phyloP scores from a whole-genome alignment of 2,797 vertebrate species.

The Hypotaenidia okinawae region DNA sequence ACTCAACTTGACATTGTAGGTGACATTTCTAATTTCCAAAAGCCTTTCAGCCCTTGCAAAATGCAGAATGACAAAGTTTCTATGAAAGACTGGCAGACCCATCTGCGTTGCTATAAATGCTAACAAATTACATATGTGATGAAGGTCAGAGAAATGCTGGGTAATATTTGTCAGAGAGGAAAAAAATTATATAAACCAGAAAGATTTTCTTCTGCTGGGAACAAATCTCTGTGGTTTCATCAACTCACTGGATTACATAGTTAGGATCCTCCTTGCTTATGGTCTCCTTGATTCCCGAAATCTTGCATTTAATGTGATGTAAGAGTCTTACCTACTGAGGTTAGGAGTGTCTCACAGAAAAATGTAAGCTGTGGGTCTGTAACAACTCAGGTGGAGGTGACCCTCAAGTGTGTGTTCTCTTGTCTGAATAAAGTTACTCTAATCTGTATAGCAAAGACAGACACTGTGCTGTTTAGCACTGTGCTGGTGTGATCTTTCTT shows the following conservation, averaged over 20 bases:
- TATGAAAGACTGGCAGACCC: conserved; percentile 65
- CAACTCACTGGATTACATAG: neutral
- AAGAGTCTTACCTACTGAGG: neutral
- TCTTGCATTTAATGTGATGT: neutral
- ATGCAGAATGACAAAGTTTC: conserved; percentile 71
- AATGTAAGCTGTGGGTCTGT: neutral
- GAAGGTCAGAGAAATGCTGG: conserved; percentile 60
- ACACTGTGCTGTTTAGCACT: neutral
- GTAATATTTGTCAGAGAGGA: conserved; percentile 49
- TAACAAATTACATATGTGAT: conserved; percentile 64
- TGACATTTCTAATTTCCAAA: conserved; percentile 75
- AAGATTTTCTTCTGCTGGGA: neutral
- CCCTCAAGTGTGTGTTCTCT: neutral
- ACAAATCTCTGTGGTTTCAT: neutral
- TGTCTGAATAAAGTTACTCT: neutral
- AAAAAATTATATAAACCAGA: neutral
- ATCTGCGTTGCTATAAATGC: conserved; percentile 64
- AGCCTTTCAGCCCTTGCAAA: conserved; percentile 55
- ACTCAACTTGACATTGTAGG: conserved; percentile 66
- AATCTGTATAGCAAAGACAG: neutral
- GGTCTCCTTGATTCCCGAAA: neutral
- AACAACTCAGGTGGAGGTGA: neutral
- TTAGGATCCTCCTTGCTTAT: neutral
- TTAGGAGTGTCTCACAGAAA: neutral
- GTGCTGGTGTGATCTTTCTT: neutral